Base-by-base conservation (phyloP, 2,797 vertebrate genomes). In the Sciaenops ocellatus region DNA sequence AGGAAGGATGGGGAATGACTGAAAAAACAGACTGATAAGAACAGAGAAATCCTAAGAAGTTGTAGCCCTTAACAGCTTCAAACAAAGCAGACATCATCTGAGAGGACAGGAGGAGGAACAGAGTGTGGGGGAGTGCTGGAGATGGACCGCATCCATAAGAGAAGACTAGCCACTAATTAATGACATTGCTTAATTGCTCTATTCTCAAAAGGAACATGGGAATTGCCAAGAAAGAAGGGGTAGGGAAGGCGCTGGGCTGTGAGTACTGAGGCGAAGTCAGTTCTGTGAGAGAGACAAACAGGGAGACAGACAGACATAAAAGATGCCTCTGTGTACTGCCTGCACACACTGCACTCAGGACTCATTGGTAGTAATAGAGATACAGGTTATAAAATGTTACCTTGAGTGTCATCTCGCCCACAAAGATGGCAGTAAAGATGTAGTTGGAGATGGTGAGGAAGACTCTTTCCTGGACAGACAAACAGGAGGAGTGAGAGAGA, bases 401-500 rank as follows among this genome's bases (percentile, higher is more conserved):
- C 97, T 99, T 99, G 61, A 99, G 92, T 22, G 97, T 98, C 98
- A 99, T 99, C 93, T 99, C 98, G 79, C 96, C 95, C 90, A 98
- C 98, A 77, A 99, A 99, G 92, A 99, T 99, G 85, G 97, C 97
- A 68, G 98, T 99, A 94, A 99, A 99, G 93, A 99, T 97, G 94
- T 99, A 99, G 95, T 99, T 99, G 92, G 98, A 99, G 83, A 98
- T 96, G 20, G 97, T 98, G 85, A 99, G 98, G 90, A 99, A 98
- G 82, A 99, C 96, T 82, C 98, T 95, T 87, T 99, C 98, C 98
- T 99, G 82, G 65, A 69, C 63, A 70, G 65, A 80, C n/a, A 67
- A 63, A 87, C 54, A 70, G 22, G 17, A 61, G 28, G 20, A 79
- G 30, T 5, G 20, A 56, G n/a, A 67, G 61, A 57, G 44, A 50